These are phyloP conservation scores for Osmerus mordax DNA, from an alignment of 2,113 vertebrate genomes.

Conservation along the genomic window DNA sequence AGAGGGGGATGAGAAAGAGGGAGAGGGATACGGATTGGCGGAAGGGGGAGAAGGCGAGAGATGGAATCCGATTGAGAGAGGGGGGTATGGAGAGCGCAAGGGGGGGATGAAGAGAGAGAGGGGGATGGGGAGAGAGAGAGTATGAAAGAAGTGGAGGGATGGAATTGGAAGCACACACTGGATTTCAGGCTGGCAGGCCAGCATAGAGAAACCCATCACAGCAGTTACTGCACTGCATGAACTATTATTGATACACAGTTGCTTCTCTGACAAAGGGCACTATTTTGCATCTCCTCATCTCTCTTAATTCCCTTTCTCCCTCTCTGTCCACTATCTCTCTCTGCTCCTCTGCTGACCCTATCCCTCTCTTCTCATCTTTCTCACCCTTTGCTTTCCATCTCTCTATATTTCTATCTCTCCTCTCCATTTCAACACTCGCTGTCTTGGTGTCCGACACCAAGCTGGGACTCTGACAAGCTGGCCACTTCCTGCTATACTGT, in stretches of 20 bases:
- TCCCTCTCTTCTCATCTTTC: too few relatives aligned
- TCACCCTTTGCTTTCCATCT: not conserved
- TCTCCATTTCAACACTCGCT: not conserved
- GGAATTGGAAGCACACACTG: not conserved
- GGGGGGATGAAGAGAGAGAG: not conserved
- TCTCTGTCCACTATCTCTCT: too few relatives aligned
- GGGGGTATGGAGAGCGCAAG: not conserved
- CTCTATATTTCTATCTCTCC: not conserved
- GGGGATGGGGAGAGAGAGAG: not conserved
- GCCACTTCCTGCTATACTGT: too few relatives aligned
- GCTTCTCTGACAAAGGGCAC: constrained; percentile 4
- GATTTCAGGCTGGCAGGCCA: not conserved
- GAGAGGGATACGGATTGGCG: too few relatives aligned
- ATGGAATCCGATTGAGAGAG: not conserved
- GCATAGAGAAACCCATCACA: constrained; percentile 12
- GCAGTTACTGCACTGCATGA: constrained; percentile 2
- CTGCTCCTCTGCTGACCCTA: too few relatives aligned
- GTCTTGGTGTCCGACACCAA: too few relatives aligned
- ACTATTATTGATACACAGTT: constrained; percentile 1
- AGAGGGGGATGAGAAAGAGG: too few relatives aligned
- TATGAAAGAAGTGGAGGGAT: too few relatives aligned
- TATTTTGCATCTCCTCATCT: constrained; percentile 9
- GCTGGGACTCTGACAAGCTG: too few relatives aligned
- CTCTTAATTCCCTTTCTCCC: not conserved
- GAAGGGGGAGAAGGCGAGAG: too few relatives aligned